Percentiles rank a stretch among this genome's conserved stretches.
Evolutionary conservation across 2,113 vertebrate genomes (phyloP).

Genomic region (Lasiurus borealis): DNA sequence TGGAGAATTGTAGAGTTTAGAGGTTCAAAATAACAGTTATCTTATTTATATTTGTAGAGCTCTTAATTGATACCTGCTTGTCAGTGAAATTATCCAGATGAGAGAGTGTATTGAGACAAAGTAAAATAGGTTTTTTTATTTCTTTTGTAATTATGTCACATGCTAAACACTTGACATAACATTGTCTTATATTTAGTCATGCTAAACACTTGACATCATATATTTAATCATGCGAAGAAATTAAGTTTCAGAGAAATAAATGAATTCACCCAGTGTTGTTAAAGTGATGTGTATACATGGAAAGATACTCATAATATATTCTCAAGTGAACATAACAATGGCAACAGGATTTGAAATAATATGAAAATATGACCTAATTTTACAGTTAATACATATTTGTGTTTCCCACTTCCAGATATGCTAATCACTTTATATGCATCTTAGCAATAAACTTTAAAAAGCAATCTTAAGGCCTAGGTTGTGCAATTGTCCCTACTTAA

Average conservation of each 20-base stretch:
- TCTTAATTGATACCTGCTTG: background rate
- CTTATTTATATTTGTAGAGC: background rate
- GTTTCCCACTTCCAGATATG: background rate
- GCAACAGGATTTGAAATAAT: background rate
- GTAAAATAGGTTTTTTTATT: background rate
- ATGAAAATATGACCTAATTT: background rate
- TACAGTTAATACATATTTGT: background rate
- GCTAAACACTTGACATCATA: background rate
- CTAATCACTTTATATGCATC: background rate
- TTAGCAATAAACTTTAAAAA: background rate
- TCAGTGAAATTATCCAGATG: background rate
- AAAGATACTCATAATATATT: background rate
- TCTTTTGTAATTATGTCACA: background rate
- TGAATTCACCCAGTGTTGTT: background rate
- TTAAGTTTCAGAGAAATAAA: background rate
- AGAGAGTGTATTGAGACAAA: background rate
- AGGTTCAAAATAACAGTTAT: background rate
- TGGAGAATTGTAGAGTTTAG: background rate
- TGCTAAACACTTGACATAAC: background rate
- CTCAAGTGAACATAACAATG: background rate
- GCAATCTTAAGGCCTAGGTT: background rate
- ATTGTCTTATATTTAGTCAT: background rate
- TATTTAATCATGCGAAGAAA: background rate
- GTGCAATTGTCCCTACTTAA: background rate
- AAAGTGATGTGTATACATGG: background rate